Percentiles rank a stretch among this genome's conserved stretches.
These are phyloP conservation scores for Alsophila aescularia DNA, from an alignment of 2,888 invertebrate genomes.

Conservation along the genomic window DNA sequence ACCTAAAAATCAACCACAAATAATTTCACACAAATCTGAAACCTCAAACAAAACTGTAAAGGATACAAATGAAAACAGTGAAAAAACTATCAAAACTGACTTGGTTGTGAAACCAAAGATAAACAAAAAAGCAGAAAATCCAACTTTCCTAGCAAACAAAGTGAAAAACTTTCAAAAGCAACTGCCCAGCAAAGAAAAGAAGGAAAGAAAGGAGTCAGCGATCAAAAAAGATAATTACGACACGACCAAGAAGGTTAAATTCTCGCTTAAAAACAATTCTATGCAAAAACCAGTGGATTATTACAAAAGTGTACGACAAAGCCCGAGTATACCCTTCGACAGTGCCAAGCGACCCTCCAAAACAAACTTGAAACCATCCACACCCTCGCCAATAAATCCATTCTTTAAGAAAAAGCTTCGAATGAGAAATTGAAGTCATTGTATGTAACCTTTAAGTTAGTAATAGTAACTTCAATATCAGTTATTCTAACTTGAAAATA, in stretches of 20 bases:
- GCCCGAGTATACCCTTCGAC: slow-evolving; percentile 91
- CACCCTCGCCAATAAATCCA: slow-evolving; percentile 90
- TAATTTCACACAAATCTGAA: slow-evolving; percentile 2
- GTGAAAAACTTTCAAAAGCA: slow-evolving; percentile 62
- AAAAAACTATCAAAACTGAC: slow-evolving; percentile 16
- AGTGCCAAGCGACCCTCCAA: slow-evolving; percentile 87
- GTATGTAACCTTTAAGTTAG: no score
- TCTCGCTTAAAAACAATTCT: slow-evolving; percentile 88
- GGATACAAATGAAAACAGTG: no score
- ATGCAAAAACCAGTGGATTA: slow-evolving; percentile 90
- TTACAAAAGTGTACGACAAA: slow-evolving; percentile 87
- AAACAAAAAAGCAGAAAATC: slow-evolving; percentile 14
- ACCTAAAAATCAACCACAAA: slow-evolving; percentile 10
- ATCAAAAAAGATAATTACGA: slow-evolving; percentile 33
- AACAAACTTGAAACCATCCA: slow-evolving; percentile 89
- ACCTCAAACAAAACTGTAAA: slow-evolving; percentile 1
- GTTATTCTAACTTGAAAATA: not conserved
- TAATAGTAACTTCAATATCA: not conserved
- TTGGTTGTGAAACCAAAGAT: not conserved
- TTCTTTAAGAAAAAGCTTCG: slow-evolving; percentile 86
- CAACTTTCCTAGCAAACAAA: slow-evolving; percentile 56
- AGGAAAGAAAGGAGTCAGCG: slow-evolving; percentile 27
- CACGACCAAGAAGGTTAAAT: slow-evolving; percentile 88
- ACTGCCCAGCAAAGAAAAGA: slow-evolving; percentile 31
- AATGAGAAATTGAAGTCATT: slow-evolving; percentile 44